Evolutionary conservation across 2,797 vertebrate species (phyloP), one percentile per base, ranked within the genome.

Genomic region (Delichon dasypus): DNA sequence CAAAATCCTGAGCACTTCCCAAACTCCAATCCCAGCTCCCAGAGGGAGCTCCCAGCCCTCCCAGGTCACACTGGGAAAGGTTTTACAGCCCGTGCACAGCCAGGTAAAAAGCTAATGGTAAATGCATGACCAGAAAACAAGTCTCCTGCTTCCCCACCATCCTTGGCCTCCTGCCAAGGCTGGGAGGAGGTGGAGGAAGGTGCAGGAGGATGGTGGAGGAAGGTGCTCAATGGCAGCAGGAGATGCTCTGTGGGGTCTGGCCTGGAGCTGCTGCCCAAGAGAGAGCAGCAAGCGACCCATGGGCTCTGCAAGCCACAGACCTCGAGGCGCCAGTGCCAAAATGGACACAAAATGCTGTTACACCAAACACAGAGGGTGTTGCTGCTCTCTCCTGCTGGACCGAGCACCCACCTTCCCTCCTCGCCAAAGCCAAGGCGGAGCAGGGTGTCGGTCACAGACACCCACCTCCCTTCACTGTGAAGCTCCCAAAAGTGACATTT

Each of bases 61-160:
- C 10, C 11, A 42, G 26, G 7, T n/a, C 38, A 53, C 9, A 13
- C 32, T 25, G 27, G 51, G 13, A n/a, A 53, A 53, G 5, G 10
- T 23, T 88, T 81, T 38, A 48, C 22, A 88, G 15, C 8, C 38
- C 0, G 0, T 51, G 4, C 9, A 45, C 1, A 3, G 27, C 13
- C 42, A 67, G 4, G 1, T 68, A 40, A 47, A 34, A 81, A 65
- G 4, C 13, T 29, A 9, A 45, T 11, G 21, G 15, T 5, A 74
- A 73, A 77, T 30, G 4, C 45, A 79, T 34, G 19, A 14, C 5
- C n/a, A 77, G 57, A 74, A 76, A n/a, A 25, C 19, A 76, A 18
- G 2, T 5, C 5, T 80, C 10, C 20, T 34, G 9, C 3, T 2
- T 38, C 20, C 16, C 30, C 40, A 70, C 7, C 40, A 32, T 30